Base-by-base conservation (phyloP, 2,888 invertebrate species). In the Nymphalis polychloros region DNA sequence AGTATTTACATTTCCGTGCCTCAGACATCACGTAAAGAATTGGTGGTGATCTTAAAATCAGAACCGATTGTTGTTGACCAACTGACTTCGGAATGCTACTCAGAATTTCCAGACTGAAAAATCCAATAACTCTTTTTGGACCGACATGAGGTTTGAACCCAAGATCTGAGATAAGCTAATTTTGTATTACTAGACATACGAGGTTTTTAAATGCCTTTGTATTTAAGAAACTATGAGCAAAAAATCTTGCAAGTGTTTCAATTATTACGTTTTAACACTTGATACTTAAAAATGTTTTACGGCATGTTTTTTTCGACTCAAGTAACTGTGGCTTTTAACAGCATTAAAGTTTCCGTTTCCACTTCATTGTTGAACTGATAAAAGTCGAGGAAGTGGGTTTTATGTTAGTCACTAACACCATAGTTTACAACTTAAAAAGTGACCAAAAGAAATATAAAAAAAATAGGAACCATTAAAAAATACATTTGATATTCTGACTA, bases 261-360 rank as follows among this genome's bases (percentile, higher is more conserved):
- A 16, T 8, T 31, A 55, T 10, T 20, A 13, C 17, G 16, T 55
- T 31, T 17, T 49, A 55, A 19, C 55, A 55, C 55, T 55, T 31
- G 27, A 55, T 23, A 55, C 23, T 55, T 31, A 13, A 55, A 55
- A 31, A 23, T 55, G 16, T 55, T 55, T 23, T 17, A 20, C 55
- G 23, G 8, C 31, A 48, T 27, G 41, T n/a, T 16, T 7, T 17
- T 60, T 27, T 48, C 27, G 23, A 13, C 60, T 19, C 19, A 60
- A 68, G 10, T 13, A 27, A 64, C 68, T 72, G 71, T 72, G 70
- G 69, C 72, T 72, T 74, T 73, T 63, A 71, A 72, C 69, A 62
- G 57, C 52, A 53, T 71, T 71, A 64, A 68, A 68, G 68, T 66
- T 27, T 47, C 48, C 47, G 60, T 27, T 60, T 65, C 59, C 46